Conservation (phyloP, 2,113 vertebrate species). For the Hippoglossus stenolepis region DNA sequence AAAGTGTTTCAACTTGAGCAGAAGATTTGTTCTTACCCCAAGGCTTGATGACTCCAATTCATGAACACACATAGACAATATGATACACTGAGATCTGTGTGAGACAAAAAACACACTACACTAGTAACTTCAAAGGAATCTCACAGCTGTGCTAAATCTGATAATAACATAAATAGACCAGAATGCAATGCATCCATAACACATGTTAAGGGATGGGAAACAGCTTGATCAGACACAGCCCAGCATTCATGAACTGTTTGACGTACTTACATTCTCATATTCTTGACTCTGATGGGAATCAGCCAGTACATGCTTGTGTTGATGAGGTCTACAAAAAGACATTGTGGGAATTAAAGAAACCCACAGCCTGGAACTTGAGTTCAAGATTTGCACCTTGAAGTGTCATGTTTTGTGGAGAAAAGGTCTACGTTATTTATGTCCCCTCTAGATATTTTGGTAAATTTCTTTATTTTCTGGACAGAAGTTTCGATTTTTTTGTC, state of each 20-base stretch:
- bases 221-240: slow-evolving; percentile 50
- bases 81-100: neutral
- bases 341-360: slow-evolving; percentile 3
- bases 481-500: too few relatives aligned
- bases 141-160: too few relatives aligned
- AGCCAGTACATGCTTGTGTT: neutral
- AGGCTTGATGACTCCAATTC: neutral
- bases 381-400: too few relatives aligned
- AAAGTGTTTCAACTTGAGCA: neutral
- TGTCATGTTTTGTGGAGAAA: too few relatives aligned
- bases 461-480: too few relatives aligned
- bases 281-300: neutral
- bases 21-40: neutral
- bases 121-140: neutral
- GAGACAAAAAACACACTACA: neutral
- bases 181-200: slow-evolving; percentile 55
- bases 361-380: neutral
- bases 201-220: slow-evolving; percentile 36
- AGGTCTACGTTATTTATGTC: neutral
- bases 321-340: neutral
- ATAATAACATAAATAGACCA: slow-evolving; percentile 53
- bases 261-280: slow-evolving; percentile 11
- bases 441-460: neutral
- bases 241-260: slow-evolving; percentile 25
- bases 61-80: neutral